phyloP scores from a whole-genome alignment of 2,888 invertebrate species.

The Drosophila falleni region DNA sequence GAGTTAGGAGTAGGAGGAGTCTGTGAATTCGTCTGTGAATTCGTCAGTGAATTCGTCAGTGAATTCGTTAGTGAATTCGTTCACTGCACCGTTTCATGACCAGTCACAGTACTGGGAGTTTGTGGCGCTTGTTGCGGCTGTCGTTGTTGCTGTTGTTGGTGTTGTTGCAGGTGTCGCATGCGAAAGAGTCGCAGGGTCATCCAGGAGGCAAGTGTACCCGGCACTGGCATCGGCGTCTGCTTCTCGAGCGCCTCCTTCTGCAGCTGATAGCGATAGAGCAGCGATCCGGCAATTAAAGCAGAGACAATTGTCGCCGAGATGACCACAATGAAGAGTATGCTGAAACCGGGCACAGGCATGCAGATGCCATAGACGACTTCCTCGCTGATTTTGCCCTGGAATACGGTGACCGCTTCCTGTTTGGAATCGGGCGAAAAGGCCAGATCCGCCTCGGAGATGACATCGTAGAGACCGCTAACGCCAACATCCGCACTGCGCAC shows the following conservation, averaged over 20 bases:
- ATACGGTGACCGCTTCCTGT: conserved; percentile 93
- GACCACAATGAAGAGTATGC: conserved; percentile 94
- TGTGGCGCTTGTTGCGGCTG: conserved; percentile 45
- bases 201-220: conserved; percentile 90
- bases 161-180: conserved; percentile 84
- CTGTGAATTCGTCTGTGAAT: conserved; percentile 1
- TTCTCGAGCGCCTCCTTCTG: conserved; percentile 89
- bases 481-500: conserved; percentile 94
- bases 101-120: conserved; percentile 44
- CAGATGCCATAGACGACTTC: conserved; percentile 97
- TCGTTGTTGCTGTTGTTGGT: conserved; percentile 72
- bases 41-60: too few species aligned
- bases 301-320: conserved; percentile 95
- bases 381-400: conserved; percentile 94
- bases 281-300: conserved; percentile 93
- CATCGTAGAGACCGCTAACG: conserved; percentile 95
- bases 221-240: conserved; percentile 86
- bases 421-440: conserved; percentile 94
- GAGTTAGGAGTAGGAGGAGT: too few species aligned
- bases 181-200: conserved; percentile 90
- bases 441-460: conserved; percentile 95
- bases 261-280: conserved; percentile 91
- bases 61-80: conserved; percentile 1
- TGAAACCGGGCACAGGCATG: conserved; percentile 95
- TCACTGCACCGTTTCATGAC: conserved; percentile 82